Evolutionary conservation across 1,140 invertebrate genomes (phyloP).

Genomic region (Panagrolaimus sp.): DNA sequence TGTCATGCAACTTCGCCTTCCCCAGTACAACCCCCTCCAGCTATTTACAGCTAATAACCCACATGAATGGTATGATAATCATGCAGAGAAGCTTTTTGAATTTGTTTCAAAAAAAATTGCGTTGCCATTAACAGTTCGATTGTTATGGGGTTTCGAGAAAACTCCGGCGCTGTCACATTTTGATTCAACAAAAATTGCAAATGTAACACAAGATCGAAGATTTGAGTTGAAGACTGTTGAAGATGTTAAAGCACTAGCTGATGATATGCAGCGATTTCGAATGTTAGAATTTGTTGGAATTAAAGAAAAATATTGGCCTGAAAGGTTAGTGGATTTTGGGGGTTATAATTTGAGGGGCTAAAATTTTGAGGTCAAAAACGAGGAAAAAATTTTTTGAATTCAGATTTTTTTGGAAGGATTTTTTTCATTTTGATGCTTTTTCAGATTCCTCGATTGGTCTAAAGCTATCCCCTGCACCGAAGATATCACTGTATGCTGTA

Average conservation of each 20-base stretch:
- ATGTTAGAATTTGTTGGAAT: constrained; percentile 47
- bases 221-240: constrained; percentile 36
- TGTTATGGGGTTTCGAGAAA: constrained; percentile 42
- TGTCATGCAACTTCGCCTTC: constrained; percentile 40
- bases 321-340: too few relatives aligned
- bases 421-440: too few relatives aligned
- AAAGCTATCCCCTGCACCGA: constrained; percentile 20
- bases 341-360: too few relatives aligned
- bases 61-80: constrained; percentile 56
- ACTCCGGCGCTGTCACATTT: constrained; percentile 19
- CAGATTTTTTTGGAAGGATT: too few relatives aligned
- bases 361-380: too few relatives aligned
- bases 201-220: constrained; percentile 15
- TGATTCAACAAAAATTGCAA: background rate
- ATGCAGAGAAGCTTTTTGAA: constrained; percentile 48
- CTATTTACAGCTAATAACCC: constrained; percentile 46
- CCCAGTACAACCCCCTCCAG: constrained; percentile 57
- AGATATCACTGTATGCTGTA: constrained; percentile 44
- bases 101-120: constrained; percentile 49
- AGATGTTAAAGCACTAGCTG: constrained; percentile 38
- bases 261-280: constrained; percentile 31
- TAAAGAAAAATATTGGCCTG: constrained; percentile 47
- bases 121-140: constrained; percentile 37
- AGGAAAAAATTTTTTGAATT: too few relatives aligned
- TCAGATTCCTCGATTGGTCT: constrained; percentile 51